Evolutionary conservation across 2,113 vertebrate species (phyloP).

Genomic region (Megaptera novaeangliae): DNA sequence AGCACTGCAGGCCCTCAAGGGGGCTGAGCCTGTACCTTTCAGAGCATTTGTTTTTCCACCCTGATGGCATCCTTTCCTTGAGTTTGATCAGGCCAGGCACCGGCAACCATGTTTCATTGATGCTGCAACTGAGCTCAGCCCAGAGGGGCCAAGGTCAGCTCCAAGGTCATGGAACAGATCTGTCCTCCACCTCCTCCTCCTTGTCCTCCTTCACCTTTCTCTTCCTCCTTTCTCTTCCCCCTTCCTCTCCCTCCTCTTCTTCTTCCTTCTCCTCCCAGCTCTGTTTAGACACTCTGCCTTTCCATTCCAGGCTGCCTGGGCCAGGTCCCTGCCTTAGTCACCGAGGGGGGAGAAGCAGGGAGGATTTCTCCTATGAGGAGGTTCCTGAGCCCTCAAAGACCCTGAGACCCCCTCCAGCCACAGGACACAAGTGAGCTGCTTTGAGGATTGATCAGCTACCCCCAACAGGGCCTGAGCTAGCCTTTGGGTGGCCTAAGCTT

Average conservation of each 20-base stretch:
- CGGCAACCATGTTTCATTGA: rapidly evolving
- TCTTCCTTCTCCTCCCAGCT: background rate
- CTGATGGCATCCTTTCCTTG: background rate
- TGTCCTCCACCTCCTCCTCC: background rate
- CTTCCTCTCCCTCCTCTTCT: background rate
- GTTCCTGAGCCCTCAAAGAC: background rate
- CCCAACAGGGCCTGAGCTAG: background rate
- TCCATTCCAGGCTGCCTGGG: background rate
- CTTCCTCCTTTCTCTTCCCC: too few species aligned
- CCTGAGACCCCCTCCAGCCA: background rate
- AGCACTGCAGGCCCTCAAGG: rapidly evolving
- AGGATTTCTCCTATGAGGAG: background rate
- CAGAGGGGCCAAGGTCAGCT: background rate
- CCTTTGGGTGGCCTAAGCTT: background rate
- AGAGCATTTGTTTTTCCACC: background rate
- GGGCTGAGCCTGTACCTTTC: background rate
- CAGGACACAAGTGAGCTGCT: background rate
- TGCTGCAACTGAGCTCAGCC: background rate
- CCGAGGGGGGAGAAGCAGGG: background rate
- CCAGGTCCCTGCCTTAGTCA: background rate
- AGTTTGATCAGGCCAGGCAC: rapidly evolving
- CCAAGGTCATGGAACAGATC: background rate
- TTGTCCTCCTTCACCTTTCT: rapidly evolving
- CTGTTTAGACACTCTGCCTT: background rate
- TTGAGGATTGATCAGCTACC: background rate